Base-by-base conservation (phyloP, 2,888 invertebrate species). In the Agrilus mali region DNA sequence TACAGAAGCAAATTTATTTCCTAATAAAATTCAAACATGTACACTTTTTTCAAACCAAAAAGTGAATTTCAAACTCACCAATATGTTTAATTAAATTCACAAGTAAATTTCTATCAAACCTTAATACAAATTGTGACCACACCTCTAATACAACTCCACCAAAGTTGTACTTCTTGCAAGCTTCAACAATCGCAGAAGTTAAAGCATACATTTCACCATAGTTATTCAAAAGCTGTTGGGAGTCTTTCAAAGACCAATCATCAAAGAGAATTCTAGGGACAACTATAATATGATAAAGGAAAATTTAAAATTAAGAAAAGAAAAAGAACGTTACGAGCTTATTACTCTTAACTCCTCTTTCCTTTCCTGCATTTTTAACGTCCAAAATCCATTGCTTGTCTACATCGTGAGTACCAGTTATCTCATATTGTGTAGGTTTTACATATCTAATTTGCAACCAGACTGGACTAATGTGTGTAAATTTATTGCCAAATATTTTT, bases 71-170 rank as follows among this genome's bases (percentile, higher is more conserved):
- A 36, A 54, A 67, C 62, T 68, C 68, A 69, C 80, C 77, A 59
- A 86, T 71, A 46, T 73, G 68, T 55, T 77, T 77, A 35, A 88
- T 73, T 53, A 86, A 70, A 49, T 73, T 71, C 40, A 78, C 69
- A 42, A 85, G 70, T 40, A 69, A 60, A 37, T 71, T 64, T 49
- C 73, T 67, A 50, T 74, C 69, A 2, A 75, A 70, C 57, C 81
- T 69, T 53, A 83, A 74, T 55, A 83, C 77, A 59, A 90, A 70
- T 51, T 90, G 89, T 14, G 86, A 82, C 80, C 94, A 88, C 40
- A 94, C 75, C 68, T 97, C 96, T 4, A 97, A 61, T 1, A 94
- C 90, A 33, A 86, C 77, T 1, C 97, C 97, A 66, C 89, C 82
- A 66, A 96, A 92, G 50, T 80, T 76, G 67, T 86, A 78, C 46